phyloP scores from a whole-genome alignment of 92 coral and sea anemone genomes.

The Ricordea florida region DNA sequence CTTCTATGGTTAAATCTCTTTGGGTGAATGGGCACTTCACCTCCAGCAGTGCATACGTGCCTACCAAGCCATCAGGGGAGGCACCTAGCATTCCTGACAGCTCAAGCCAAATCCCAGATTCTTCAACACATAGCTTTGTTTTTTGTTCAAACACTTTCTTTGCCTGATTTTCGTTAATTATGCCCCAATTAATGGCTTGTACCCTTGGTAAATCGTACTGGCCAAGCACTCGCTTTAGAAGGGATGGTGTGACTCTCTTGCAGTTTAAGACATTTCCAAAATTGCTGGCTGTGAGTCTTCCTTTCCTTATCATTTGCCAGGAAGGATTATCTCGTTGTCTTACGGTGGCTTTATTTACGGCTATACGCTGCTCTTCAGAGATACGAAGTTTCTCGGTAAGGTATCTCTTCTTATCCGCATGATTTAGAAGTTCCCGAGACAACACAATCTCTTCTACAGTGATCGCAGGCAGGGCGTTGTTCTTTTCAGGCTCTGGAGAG shows the following conservation, averaged over 20 bases:
- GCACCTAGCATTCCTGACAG: slow-evolving; percentile 48
- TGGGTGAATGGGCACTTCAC: slow-evolving; percentile 49
- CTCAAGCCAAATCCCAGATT: slow-evolving; percentile 44
- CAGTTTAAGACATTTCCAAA: slow-evolving; percentile 34
- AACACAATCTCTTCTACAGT: slow-evolving; percentile 44
- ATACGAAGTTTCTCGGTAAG: slow-evolving; percentile 1
- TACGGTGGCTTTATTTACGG: slow-evolving; percentile 2
- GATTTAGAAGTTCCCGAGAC: slow-evolving; percentile 32
- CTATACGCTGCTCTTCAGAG: slow-evolving; percentile 1
- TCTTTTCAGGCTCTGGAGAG: slow-evolving; percentile 31
- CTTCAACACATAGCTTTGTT: slow-evolving; percentile 35
- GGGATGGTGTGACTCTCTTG: slow-evolving; percentile 57
- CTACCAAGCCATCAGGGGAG: slow-evolving; percentile 56
- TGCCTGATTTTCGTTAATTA: slow-evolving; percentile 40
- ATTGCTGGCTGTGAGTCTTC: slow-evolving; percentile 41
- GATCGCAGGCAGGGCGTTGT: slow-evolving; percentile 26
- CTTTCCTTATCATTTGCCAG: slow-evolving; percentile 30
- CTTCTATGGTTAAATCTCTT: slow-evolving; percentile 25
- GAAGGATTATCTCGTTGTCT: slow-evolving; percentile 41
- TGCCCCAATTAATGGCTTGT: slow-evolving; percentile 50
- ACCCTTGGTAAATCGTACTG: slow-evolving; percentile 49
- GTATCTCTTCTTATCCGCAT: slow-evolving; percentile 11
- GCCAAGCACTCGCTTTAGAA: slow-evolving; percentile 48
- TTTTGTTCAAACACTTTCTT: slow-evolving; percentile 16
- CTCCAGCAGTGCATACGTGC: slow-evolving; percentile 37